Base-by-base conservation (phyloP, 2,888 invertebrate species). In the Exocentrus adspersus region DNA sequence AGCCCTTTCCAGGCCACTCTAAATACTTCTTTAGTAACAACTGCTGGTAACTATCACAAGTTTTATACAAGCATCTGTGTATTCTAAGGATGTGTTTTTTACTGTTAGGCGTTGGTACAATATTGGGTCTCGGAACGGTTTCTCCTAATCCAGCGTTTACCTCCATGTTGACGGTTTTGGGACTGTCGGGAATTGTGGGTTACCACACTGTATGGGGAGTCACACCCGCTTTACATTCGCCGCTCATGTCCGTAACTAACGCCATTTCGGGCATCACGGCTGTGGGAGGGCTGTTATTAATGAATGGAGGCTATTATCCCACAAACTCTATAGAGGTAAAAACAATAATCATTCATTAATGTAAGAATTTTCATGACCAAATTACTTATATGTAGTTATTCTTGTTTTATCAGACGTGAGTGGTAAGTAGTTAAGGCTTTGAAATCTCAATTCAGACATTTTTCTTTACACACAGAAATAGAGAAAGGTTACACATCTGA, bases 161-260 rank as follows among this genome's bases (percentile, higher is more conserved):
- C 0, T 90, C 92, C 1, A 95, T 95, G 94, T 88, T 93, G 41
- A 93, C 94, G 0, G 94, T 93, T 0, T 88, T 95, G 71, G 92
- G 93, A 28, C 82, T 95, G 67, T 88, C 94, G 70, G 92, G 93
- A 79, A 88, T 91, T 75, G 94, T 93, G 16, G 88, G 88, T 1
- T 95, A 94, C 83, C 94, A 95, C 84, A 94, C 94, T 1, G 95
- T 95, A 10, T 95, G 95, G 95, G 94, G 93, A 52, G 95, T 95
- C 14, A 93, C 93, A 12, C 95, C 95, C 7, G 94, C 95, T 24
- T 87, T 95, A 17, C 95, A 95, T 84, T 94, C 94, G 0, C 95
- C 95, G 0, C 87, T 95, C 20, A 95, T 95, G 95, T 94, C 94
- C 0, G 95, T 95, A 30, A 95, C 95, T 3, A 95, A 95, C 82